phyloP scores from a whole-genome alignment of 1,140 invertebrate genomes.

The Apis mellifera region Amel_HAv3.1 CM009936.2:5363001-5363500 shows the following conservation, averaged over 20 bases:
- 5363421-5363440: conserved; percentile 46
- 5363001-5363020: not conserved
- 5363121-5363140: too few species aligned
- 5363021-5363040: conserved; percentile 6
- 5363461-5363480: conserved; percentile 36
- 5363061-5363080: not conserved
- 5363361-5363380: not conserved
- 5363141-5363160: too few species aligned
- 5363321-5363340: not conserved
- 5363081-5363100: not conserved
- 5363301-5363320: conserved; percentile 2
- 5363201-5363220: conserved; percentile 19
- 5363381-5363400: conserved; percentile 27
- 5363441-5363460: conserved; percentile 49
- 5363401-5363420: conserved; percentile 10
- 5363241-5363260: not conserved
- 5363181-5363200: not conserved
- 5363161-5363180: too few species aligned
- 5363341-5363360: not conserved
- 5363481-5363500: not conserved
- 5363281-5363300: not conserved
- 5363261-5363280: not conserved
- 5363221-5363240: not conserved
- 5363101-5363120: not conserved
- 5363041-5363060: not conserved